These are phyloP conservation scores for Acanthis flammea DNA, from an alignment of 2,797 vertebrate species.

Conservation along the genomic window DNA sequence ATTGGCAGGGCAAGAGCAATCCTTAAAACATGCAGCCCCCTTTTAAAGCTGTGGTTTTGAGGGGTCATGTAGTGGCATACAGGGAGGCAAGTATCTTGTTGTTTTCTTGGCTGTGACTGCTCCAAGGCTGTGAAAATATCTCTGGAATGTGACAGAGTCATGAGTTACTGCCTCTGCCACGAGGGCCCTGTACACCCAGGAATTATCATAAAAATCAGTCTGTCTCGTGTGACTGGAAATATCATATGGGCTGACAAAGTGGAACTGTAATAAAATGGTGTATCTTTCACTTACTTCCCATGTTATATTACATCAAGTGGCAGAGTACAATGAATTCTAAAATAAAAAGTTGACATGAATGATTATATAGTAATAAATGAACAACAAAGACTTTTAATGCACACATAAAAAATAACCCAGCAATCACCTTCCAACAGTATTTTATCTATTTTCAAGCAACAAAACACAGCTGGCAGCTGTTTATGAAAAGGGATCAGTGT, in stretches of 20 bases:
- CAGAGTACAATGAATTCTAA: not conserved
- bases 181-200: not conserved
- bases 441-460: not conserved
- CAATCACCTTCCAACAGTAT: not conserved
- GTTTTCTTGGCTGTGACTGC: not conserved
- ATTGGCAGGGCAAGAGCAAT: not conserved
- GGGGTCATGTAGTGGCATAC: not conserved
- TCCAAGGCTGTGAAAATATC: not conserved
- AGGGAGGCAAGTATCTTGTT: not conserved
- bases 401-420: not conserved
- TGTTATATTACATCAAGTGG: not conserved
- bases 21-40: not conserved
- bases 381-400: not conserved
- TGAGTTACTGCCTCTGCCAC: not conserved
- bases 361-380: not conserved
- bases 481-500: not conserved
- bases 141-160: not conserved
- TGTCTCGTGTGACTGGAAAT: not conserved
- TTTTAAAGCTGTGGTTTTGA: not conserved
- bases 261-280: not conserved
- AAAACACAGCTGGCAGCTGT: conserved; percentile 13
- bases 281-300: not conserved
- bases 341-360: not conserved
- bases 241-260: not conserved
- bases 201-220: not conserved